phyloP scores from a whole-genome alignment of 2,113 vertebrate species.

The Dasyprocta punctata region DNA sequence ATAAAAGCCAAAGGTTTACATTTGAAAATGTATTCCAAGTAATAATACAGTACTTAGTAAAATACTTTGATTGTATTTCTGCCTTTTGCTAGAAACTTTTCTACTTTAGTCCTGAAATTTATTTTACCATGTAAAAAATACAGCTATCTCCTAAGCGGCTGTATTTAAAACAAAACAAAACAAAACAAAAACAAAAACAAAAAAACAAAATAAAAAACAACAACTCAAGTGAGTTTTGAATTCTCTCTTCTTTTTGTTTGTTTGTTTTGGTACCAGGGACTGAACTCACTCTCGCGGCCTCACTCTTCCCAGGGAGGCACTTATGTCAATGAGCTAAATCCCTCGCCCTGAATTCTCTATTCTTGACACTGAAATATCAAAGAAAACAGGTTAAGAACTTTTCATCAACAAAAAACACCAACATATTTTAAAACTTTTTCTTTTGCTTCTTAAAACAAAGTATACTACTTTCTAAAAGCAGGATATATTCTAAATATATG shows the following conservation, averaged over 20 bases:
- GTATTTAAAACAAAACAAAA: not conserved
- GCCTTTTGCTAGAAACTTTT: not conserved
- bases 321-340: no score
- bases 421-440: not conserved
- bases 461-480: constrained; percentile 33
- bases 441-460: not conserved
- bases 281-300: no score
- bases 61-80: constrained; percentile 22
- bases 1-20: constrained; percentile 36
- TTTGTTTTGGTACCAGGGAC: no score
- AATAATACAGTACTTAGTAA: not conserved
- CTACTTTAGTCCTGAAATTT: constrained; percentile 29
- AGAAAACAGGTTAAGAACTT: not conserved
- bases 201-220: no score
- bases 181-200: no score
- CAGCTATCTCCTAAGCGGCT: not conserved
- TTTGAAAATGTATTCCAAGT: constrained; percentile 31
- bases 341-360: not conserved
- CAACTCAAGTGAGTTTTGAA: constrained; percentile 44
- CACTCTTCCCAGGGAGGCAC: no score
- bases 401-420: not conserved
- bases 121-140: constrained; percentile 41
- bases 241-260: not conserved
- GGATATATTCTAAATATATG: constrained; percentile 3
- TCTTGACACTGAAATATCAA: constrained; percentile 31